These are phyloP conservation scores for Rhyacichthys aspro DNA, from an alignment of 2,797 vertebrate species.

Conservation along the genomic window DNA sequence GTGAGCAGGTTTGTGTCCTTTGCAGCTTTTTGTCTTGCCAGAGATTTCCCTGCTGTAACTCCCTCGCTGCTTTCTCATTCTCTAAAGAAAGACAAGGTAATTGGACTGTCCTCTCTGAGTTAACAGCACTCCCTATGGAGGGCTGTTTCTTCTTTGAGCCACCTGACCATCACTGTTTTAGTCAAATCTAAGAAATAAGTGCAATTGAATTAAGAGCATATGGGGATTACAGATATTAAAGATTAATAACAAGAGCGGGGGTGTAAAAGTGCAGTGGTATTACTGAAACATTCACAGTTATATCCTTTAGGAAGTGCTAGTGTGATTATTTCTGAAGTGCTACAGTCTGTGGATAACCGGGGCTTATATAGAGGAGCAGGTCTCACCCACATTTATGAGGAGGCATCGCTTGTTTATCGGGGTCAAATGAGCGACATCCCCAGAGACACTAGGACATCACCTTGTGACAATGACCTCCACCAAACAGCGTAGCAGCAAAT, in stretches of 20 bases:
- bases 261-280: slow-evolving; percentile 42
- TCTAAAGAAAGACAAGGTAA: slow-evolving; percentile 66
- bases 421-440: slow-evolving; percentile 28
- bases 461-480: slow-evolving; percentile 27
- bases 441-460: slow-evolving; percentile 22
- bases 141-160: slow-evolving; percentile 48
- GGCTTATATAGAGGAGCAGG: slow-evolving; percentile 16
- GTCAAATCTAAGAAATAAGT: slow-evolving; percentile 49
- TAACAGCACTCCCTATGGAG: slow-evolving; percentile 57
- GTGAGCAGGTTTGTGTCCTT: slow-evolving; percentile 38
- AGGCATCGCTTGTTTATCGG: slow-evolving; percentile 16
- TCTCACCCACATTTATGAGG: slow-evolving; percentile 19
- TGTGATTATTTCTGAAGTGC: slow-evolving; percentile 36
- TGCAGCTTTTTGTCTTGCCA: slow-evolving; percentile 38
- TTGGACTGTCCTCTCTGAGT: slow-evolving; percentile 65
- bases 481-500: slow-evolving; percentile 39
- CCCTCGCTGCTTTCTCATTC: slow-evolving; percentile 31
- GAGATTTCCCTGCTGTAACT: slow-evolving; percentile 43
- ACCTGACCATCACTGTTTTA: slow-evolving; percentile 30
- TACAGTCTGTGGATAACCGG: slow-evolving; percentile 16
- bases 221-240: slow-evolving; percentile 68
- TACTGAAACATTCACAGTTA: slow-evolving; percentile 47
- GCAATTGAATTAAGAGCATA: slow-evolving; percentile 56
- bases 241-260: slow-evolving; percentile 55
- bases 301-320: slow-evolving; percentile 29